Conservation (phyloP, 2,113 vertebrate genomes). For the pig (Sus scrofa) region T2T-Sscrofa CM000827.6:69726501-69727000, state of each 20-base stretch:
- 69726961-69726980: background rate
- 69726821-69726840: background rate
- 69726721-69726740: background rate
- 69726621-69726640: background rate
- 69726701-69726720: background rate
- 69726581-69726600: background rate
- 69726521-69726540: background rate
- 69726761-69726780: constrained; percentile 8
- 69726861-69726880: background rate
- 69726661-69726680: background rate
- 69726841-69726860: background rate
- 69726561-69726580: background rate
- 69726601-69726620: background rate
- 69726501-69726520: background rate
- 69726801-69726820: background rate
- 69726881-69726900: background rate
- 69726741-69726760: background rate
- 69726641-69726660: background rate
- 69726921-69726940: background rate
- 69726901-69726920: background rate
- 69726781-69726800: background rate
- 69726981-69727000: background rate
- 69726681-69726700: background rate
- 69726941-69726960: background rate
- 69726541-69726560: background rate